A percentile compares a stretch with the other conserved stretches of the same genome.
Evolutionary conservation across 2,113 vertebrate species (phyloP).

Genomic region (human (Homo sapiens)): DNA sequence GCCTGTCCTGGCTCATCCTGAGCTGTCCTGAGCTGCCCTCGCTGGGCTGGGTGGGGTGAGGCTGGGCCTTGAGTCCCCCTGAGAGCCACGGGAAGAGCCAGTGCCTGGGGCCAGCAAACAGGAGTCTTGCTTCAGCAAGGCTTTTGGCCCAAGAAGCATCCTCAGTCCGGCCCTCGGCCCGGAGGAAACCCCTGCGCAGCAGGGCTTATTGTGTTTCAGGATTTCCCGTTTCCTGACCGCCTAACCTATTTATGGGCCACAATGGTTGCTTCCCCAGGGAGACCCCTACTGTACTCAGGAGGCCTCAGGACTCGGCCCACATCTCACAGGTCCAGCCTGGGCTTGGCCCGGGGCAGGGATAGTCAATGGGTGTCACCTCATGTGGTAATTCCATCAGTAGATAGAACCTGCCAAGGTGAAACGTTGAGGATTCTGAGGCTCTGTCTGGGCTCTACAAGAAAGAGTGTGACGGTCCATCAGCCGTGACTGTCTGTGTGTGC

Average conservation of each 20-base stretch:
- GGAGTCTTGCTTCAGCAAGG: conserved; percentile 7
- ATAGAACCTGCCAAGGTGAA: background rate
- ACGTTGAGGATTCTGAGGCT: background rate
- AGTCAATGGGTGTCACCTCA: background rate
- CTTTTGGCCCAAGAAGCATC: conserved; percentile 17
- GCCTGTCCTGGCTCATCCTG: background rate
- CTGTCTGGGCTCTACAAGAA: background rate
- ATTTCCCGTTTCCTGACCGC: conserved; percentile 76
- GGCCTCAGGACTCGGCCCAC: background rate
- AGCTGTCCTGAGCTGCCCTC: conserved; percentile 54
- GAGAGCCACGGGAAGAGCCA: background rate
- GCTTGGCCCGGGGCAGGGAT: background rate
- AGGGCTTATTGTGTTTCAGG: conserved; percentile 76
- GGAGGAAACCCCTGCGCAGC: conserved; percentile 63
- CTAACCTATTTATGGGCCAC: conserved; percentile 81
- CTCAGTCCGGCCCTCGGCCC: background rate
- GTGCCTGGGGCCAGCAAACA: background rate
- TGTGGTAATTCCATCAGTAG: background rate
- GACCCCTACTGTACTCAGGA: conserved; percentile 59
- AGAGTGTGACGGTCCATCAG: background rate
- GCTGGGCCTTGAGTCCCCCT: background rate
- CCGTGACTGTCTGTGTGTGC: accelerated
- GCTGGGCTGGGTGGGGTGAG: background rate
- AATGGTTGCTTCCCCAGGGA: conserved; percentile 63
- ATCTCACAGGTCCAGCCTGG: background rate